A percentile compares a stretch with the other conserved stretches of the same genome.
These are phyloP conservation scores for Electrona antarctica DNA, from an alignment of 2,113 vertebrate species.

Conservation along the genomic window DNA sequence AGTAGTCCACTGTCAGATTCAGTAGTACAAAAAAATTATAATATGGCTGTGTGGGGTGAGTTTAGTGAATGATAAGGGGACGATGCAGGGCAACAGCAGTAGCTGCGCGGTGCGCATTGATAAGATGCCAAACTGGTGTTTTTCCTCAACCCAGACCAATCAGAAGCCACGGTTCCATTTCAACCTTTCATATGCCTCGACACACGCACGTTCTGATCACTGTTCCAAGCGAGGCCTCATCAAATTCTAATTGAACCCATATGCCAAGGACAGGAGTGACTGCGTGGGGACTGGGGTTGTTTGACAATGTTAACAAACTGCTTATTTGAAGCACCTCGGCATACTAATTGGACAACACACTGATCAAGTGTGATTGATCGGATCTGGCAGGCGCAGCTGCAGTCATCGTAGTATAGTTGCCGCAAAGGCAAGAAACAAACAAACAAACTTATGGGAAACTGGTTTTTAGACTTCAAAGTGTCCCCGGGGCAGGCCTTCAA, in stretches of 20 bases:
- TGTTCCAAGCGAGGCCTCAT: slow-evolving; percentile 58
- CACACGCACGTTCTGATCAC: no score
- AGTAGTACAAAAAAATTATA: no score
- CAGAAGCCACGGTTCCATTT: no score
- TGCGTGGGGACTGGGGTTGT: slow-evolving; percentile 2
- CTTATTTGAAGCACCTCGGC: slow-evolving; percentile 63
- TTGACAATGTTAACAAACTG: slow-evolving; percentile 60
- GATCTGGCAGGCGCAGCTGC: slow-evolving; percentile 45
- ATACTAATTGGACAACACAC: slow-evolving; percentile 61
- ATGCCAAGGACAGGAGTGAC: slow-evolving; percentile 56
- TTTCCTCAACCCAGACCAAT: no score
- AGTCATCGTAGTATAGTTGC: slow-evolving; percentile 22
- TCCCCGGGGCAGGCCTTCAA: not conserved
- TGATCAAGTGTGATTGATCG: slow-evolving; percentile 34
- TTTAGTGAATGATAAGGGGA: no score
- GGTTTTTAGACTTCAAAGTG: not conserved
- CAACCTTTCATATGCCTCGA: no score
- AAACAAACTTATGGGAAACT: not conserved
- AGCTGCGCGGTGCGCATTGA: no score
- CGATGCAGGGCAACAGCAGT: no score
- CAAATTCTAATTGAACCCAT: slow-evolving; percentile 59
- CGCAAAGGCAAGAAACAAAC: not conserved
- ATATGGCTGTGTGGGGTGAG: no score
- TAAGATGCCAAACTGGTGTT: no score
- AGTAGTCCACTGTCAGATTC: no score